Evolutionary conservation across 2,797 vertebrate genomes (phyloP).

Genomic region (Anomalospiza imberbis): DNA sequence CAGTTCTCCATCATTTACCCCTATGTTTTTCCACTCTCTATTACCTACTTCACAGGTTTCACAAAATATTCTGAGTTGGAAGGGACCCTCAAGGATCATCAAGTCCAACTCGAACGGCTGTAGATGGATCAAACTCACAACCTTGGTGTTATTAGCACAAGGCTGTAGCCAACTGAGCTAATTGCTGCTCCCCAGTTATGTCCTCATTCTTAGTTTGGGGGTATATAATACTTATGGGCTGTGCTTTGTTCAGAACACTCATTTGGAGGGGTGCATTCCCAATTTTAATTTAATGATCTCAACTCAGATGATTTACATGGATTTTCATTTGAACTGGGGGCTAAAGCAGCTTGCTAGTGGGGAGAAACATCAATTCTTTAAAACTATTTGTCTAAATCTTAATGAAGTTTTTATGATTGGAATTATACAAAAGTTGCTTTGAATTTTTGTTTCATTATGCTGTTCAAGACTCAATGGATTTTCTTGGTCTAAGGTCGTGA

Average conservation of each 20-base stretch:
- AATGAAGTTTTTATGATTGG: neutral
- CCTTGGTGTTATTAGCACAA: too few relatives aligned
- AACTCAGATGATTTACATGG: neutral
- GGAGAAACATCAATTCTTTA: neutral
- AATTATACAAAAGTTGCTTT: neutral
- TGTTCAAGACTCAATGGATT: neutral
- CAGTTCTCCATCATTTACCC: neutral
- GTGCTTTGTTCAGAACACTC: neutral
- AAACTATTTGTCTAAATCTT: neutral
- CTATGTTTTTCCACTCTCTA: neutral
- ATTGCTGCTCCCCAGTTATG: neutral
- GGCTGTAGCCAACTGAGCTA: neutral
- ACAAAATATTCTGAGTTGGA: neutral
- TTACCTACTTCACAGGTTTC: neutral
- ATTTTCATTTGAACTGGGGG: neutral
- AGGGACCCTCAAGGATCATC: neutral
- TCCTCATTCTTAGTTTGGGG: neutral
- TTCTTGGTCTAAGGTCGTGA: neutral
- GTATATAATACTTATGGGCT: too few relatives aligned
- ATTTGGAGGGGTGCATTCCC: neutral
- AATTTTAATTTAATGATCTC: neutral
- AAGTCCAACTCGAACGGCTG: fast-evolving
- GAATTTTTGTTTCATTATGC: neutral
- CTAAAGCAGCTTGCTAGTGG: neutral
- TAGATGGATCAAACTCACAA: fast-evolving